These are phyloP conservation scores for Elaphurus davidianus DNA, from an alignment of 2,113 vertebrate genomes.

Conservation along the genomic window DNA sequence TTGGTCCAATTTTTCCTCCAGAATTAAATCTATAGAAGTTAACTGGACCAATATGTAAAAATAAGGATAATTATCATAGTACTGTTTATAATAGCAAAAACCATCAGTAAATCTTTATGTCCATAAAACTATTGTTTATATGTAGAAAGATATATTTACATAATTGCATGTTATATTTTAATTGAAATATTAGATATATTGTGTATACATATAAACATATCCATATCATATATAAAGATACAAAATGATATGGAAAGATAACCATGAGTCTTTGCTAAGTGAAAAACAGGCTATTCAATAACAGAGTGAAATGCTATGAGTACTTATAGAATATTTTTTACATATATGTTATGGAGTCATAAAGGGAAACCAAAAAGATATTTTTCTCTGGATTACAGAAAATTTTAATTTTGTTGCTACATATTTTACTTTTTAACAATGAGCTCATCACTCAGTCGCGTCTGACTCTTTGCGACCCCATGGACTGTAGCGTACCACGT, in stretches of 20 bases:
- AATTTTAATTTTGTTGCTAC: neutral
- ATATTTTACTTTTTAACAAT: neutral
- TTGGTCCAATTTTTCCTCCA: neutral
- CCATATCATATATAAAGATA: neutral
- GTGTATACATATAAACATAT: neutral
- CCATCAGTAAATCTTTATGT: neutral
- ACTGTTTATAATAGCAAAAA: neutral
- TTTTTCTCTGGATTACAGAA: neutral
- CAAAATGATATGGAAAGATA: neutral
- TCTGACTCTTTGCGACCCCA: neutral
- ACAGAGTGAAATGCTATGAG: neutral
- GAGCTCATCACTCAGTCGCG: neutral
- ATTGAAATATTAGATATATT: neutral
- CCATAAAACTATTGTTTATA: neutral
- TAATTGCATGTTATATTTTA: neutral
- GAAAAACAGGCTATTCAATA: neutral
- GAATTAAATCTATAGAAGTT: neutral
- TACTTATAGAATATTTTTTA: neutral
- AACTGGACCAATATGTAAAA: neutral
- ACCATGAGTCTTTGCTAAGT: neutral
- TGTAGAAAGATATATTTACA: neutral
- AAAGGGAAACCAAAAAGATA: neutral
- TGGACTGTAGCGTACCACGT: neutral
- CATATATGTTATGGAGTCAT: neutral
- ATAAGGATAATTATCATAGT: neutral